Base-by-base conservation (phyloP, 2,888 invertebrate genomes). In the Bellardia pandia region DNA sequence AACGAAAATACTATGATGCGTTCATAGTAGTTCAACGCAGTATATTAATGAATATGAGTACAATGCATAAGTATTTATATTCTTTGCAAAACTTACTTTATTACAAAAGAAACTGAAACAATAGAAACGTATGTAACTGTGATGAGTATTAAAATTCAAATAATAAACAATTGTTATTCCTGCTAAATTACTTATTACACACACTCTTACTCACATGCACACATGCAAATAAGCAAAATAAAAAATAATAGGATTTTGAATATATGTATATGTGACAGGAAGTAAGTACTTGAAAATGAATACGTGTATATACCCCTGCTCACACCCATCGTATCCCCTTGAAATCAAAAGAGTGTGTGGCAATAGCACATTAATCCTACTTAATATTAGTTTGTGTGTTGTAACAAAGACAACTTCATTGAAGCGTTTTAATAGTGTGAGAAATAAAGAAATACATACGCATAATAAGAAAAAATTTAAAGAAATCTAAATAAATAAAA, bases 181-280 rank as follows among this genome's bases (percentile, higher is more conserved):
- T 45, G 42, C 8, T 23, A 58, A 2, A 58, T 23, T 68, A 30
- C 48, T 68, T 68, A 51, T n/a, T 33, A 14, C 30, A 69, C 30
- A 48, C 13, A 30, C 6, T 45, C 13, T 13, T 6, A 30, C 33
- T 2, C 6, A 68, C 7, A 13, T 6, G 14, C n/a, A 30, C 14
- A 30, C 14, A 45, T 66, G 14, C 14, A 48, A 45, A 33, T 8
- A 56, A 64, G 14, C 2, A 40, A n/a, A n/a, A n/a, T n/a, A n/a
- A n/a, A 14, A 48, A 60, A 69, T 23, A 23, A 30, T 45, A 64
- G 45, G 48, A 48, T 60, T 51, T 75, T 48, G 13, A 30, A 76
- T 2, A 37, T 62, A 62, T 68, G 56, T 68, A 81, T 77, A 37
- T 81, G 74, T 78, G 86, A 86, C 86, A 86, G 82, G 82, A 86